These are phyloP conservation scores for Homalodisca vitripennis DNA, from an alignment of 1,140 invertebrate species.

Conservation along the genomic window DNA sequence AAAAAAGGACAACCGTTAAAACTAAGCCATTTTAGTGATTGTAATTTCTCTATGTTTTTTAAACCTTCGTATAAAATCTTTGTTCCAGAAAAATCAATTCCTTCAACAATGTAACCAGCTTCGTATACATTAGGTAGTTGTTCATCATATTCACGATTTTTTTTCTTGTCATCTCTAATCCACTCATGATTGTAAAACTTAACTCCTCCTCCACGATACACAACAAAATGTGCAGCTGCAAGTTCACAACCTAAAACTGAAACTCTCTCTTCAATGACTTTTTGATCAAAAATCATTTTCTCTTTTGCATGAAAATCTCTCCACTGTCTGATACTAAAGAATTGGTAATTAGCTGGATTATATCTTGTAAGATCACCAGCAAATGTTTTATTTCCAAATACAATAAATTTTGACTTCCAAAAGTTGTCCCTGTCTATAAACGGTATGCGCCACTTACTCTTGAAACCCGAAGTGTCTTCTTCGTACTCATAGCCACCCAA, in stretches of 20 bases:
- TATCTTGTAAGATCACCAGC: not conserved
- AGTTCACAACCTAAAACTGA: slow-evolving; percentile 62
- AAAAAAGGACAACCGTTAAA: slow-evolving; percentile 61
- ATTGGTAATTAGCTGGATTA: slow-evolving; percentile 5
- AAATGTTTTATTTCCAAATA: not conserved
- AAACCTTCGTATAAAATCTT: slow-evolving; percentile 68
- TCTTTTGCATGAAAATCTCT: not conserved
- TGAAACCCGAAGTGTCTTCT: not conserved
- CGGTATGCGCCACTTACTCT: slow-evolving; percentile 8
- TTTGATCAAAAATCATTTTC: slow-evolving; percentile 28
- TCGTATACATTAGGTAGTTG: slow-evolving; percentile 58
- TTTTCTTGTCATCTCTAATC: slow-evolving; percentile 52
- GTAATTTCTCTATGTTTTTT: slow-evolving; percentile 61
- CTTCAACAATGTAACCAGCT: slow-evolving; percentile 58
- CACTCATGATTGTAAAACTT: slow-evolving; percentile 62
- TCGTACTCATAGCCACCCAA: slow-evolving; percentile 1
- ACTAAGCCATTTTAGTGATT: slow-evolving; percentile 61
- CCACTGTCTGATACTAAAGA: not conserved
- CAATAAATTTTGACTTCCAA: not conserved
- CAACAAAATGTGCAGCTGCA: slow-evolving; percentile 70
- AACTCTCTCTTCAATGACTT: slow-evolving; percentile 35
- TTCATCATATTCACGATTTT: slow-evolving; percentile 43
- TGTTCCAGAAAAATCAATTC: slow-evolving; percentile 63
- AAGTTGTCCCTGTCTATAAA: not conserved
- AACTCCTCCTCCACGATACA: slow-evolving; percentile 63